phyloP scores from a whole-genome alignment of 2,888 invertebrate genomes.

The Caenorhabditis sinica region DNA sequence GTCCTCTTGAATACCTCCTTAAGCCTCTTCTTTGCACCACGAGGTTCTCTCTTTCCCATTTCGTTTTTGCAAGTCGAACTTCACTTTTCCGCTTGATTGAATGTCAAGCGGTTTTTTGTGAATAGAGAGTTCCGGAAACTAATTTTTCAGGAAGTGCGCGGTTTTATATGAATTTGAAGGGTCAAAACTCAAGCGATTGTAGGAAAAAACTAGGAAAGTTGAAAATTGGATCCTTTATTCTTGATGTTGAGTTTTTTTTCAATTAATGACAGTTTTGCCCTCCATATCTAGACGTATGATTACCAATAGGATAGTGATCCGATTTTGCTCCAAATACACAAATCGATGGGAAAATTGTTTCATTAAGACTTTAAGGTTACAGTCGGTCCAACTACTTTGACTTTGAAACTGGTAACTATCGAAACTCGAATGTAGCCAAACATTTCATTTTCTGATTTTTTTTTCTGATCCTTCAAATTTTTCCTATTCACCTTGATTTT shows the following conservation, averaged over 20 bases:
- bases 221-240: no score
- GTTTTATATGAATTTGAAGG: background rate
- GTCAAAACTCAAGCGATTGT: background rate
- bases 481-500: background rate
- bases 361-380: no score
- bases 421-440: no score
- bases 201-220: background rate
- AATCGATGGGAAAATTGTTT: no score
- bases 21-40: constrained; percentile 6
- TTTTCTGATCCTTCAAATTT: background rate
- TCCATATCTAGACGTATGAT: no score
- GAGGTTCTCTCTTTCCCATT: background rate
- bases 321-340: no score
- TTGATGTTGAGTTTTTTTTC: no score
- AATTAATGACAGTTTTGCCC: no score
- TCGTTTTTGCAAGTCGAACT: constrained; percentile 13
- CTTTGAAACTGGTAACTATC: no score
- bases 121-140: constrained; percentile 2
- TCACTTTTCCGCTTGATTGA: constrained; percentile 26
- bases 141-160: background rate
- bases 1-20: background rate
- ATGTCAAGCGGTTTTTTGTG: constrained; percentile 17
- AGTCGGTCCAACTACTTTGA: no score
- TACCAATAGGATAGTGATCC: no score
- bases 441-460: background rate